Percentiles rank a stretch among this genome's conserved stretches.
Conservation (phyloP, 2,797 vertebrate species). For the Diplodus sargus region DNA sequence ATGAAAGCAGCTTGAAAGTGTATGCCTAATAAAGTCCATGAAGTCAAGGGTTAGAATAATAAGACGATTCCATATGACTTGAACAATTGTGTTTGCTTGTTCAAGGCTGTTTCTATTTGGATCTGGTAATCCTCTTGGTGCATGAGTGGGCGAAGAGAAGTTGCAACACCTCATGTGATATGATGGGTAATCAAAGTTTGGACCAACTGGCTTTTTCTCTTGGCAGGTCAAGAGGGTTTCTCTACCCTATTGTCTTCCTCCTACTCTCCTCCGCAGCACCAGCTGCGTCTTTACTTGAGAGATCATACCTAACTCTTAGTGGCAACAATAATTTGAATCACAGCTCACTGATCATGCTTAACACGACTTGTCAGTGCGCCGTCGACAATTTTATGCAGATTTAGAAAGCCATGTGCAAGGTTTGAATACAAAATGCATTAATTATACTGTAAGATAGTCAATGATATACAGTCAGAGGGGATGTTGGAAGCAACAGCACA, state of each 20-base stretch:
- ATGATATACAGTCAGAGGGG: slow-evolving; percentile 23
- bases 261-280: slow-evolving; percentile 38
- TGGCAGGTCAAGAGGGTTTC: slow-evolving; percentile 48
- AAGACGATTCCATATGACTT: slow-evolving; percentile 24
- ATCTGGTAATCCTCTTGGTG: slow-evolving; percentile 37
- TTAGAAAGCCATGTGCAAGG: slow-evolving; percentile 16
- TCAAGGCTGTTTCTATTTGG: slow-evolving; percentile 33
- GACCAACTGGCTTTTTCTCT: slow-evolving; percentile 24
- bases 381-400: slow-evolving; percentile 38
- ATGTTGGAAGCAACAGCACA: slow-evolving; percentile 37
- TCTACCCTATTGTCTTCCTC: slow-evolving; percentile 41
- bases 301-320: slow-evolving; percentile 37
- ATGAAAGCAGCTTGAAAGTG: neutral
- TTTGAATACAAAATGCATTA: slow-evolving; percentile 38
- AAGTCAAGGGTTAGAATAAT: slow-evolving; percentile 42
- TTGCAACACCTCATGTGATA: slow-evolving; percentile 50
- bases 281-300: slow-evolving; percentile 31
- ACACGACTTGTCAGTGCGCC: slow-evolving; percentile 48
- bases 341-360: slow-evolving; percentile 36
- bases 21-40: slow-evolving; percentile 18
- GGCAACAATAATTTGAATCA: slow-evolving; percentile 51
- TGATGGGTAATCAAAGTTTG: slow-evolving; percentile 64
- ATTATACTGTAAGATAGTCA: slow-evolving; percentile 35
- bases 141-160: slow-evolving; percentile 42
- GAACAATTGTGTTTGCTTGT: slow-evolving; percentile 27